phyloP scores from a whole-genome alignment of 2,113 vertebrate species.

The Syrmaticus mikado region DNA sequence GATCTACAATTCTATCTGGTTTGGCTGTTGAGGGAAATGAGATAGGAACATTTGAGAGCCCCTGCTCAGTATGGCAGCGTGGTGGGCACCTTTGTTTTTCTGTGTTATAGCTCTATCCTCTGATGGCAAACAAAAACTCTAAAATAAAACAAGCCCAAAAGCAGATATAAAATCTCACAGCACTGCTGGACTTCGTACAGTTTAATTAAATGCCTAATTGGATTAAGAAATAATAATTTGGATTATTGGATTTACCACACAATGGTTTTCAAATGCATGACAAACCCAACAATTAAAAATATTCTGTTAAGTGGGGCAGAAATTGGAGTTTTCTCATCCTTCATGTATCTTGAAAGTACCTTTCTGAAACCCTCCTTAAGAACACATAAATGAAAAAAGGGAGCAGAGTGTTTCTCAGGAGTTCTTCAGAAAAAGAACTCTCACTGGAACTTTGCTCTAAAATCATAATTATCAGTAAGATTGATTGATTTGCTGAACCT shows the following conservation, averaged over 20 bases:
- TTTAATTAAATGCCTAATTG: constrained; percentile 44
- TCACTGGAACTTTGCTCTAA: neutral
- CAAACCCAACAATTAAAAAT: neutral
- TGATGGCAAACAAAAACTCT: neutral
- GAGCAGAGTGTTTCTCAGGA: neutral
- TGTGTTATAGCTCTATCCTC: neutral
- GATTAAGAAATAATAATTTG: constrained; percentile 40
- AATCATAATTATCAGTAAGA: neutral
- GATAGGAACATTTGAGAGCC: neutral
- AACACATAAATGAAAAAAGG: neutral
- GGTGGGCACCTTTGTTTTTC: neutral
- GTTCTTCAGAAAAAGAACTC: neutral
- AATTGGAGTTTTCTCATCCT: neutral
- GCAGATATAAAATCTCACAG: neutral
- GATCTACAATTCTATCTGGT: constrained; percentile 18
- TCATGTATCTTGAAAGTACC: neutral
- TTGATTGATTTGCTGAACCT: neutral
- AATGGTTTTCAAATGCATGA: neutral
- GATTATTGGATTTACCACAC: constrained; percentile 34
- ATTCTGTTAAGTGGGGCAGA: neutral
- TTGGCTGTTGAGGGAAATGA: neutral
- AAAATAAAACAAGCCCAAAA: neutral
- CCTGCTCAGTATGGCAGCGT: neutral
- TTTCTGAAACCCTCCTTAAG: neutral
- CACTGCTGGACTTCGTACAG: neutral